These are phyloP conservation scores for Xanthia togata DNA, from an alignment of 2,888 invertebrate species.

Conservation along the genomic window DNA sequence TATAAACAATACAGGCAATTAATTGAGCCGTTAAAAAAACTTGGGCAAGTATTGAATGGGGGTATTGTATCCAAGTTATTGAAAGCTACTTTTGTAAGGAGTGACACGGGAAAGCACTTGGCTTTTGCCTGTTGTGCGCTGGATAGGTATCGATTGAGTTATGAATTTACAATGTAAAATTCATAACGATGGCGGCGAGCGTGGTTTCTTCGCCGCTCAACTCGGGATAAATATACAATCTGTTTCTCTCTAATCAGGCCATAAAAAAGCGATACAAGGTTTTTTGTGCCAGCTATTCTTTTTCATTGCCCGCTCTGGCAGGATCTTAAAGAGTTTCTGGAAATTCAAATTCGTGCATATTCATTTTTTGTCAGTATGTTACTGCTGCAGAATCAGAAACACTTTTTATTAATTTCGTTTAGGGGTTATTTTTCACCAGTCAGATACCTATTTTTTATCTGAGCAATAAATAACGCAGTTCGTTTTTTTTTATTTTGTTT, in stretches of 20 bases:
- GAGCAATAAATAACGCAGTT: background rate
- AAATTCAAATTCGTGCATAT: background rate
- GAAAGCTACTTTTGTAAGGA: slow-evolving; percentile 69
- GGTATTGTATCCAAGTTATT: slow-evolving; percentile 67
- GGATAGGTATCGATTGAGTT: slow-evolving; percentile 56
- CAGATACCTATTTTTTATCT: background rate
- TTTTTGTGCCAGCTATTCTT: background rate
- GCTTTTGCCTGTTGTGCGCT: slow-evolving; percentile 42
- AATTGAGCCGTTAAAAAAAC: slow-evolving; percentile 70
- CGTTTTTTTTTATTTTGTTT: background rate
- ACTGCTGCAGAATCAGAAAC: background rate
- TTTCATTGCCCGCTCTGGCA: background rate
- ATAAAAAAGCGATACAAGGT: background rate
- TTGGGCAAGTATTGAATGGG: slow-evolving; percentile 62
- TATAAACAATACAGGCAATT: slow-evolving; percentile 69
- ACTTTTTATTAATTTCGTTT: background rate
- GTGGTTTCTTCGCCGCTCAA: slow-evolving; percentile 16
- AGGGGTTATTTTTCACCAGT: background rate
- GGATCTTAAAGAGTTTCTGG: background rate
- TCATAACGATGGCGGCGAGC: slow-evolving; percentile 34
- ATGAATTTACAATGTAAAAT: slow-evolving; percentile 55
- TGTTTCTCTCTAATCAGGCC: slow-evolving; percentile 10
- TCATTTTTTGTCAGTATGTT: background rate
- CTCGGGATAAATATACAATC: slow-evolving; percentile 18
- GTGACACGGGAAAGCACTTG: slow-evolving; percentile 76